These are phyloP conservation scores for Drosophila algonquin DNA, from an alignment of 2,888 invertebrate genomes.

Conservation along the genomic window DNA sequence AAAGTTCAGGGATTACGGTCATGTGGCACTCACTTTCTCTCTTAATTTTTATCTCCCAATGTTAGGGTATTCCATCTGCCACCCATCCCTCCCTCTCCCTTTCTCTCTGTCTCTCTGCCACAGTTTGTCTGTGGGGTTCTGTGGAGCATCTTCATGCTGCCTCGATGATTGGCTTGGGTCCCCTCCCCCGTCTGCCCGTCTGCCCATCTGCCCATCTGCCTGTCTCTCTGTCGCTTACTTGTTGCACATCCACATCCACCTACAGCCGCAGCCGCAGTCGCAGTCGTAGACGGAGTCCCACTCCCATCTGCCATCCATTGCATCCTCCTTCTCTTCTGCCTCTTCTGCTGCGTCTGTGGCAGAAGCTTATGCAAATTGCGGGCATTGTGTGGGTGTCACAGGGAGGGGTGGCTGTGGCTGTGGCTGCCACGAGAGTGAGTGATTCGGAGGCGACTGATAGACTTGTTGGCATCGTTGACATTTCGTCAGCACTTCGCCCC, in stretches of 20 bases:
- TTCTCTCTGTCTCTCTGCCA: not conserved
- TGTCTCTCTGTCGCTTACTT: slow-evolving; percentile 39
- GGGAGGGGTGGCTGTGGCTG: slow-evolving; percentile 5
- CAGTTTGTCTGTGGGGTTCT: slow-evolving; percentile 53
- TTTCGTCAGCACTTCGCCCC: slow-evolving; percentile 73
- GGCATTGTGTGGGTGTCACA: slow-evolving; percentile 77
- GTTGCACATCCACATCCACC: slow-evolving; percentile 50
- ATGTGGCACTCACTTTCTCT: not conserved
- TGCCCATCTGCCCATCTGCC: slow-evolving; percentile 13
- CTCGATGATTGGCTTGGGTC: slow-evolving; percentile 42
- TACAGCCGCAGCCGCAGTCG: not conserved
- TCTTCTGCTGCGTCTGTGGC: slow-evolving; percentile 45
- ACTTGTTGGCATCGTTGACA: slow-evolving; percentile 77
- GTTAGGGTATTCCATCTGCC: slow-evolving; percentile 10
- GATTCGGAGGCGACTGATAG: slow-evolving; percentile 54
- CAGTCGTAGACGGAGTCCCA: slow-evolving; percentile 4
- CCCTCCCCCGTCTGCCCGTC: not conserved
- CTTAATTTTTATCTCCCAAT: not conserved
- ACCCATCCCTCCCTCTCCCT: not conserved
- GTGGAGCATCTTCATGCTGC: slow-evolving; percentile 60
- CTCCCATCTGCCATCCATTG: slow-evolving; percentile 25
- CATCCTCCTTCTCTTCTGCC: slow-evolving; percentile 14
- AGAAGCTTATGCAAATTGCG: slow-evolving; percentile 74
- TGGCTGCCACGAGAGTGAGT: slow-evolving; percentile 48
- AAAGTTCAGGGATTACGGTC: not conserved